phyloP scores from a whole-genome alignment of 1,140 invertebrate species.

The Gerris buenoi region DNA sequence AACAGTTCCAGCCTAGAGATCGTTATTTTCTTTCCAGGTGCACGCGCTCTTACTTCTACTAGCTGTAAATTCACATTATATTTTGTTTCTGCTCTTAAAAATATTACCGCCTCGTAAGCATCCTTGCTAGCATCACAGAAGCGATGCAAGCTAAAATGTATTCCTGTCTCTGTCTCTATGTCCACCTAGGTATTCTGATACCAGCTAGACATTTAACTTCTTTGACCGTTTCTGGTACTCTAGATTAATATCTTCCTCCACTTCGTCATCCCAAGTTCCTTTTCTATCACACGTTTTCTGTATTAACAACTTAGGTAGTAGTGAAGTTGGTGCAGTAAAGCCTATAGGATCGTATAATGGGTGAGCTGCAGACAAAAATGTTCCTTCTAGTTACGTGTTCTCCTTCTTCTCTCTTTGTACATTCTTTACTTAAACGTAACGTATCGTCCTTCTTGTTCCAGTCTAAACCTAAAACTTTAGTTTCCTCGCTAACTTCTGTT shows the following conservation, averaged over 20 bases:
- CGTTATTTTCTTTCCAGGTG: slow-evolving; percentile 22
- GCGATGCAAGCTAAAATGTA: slow-evolving; percentile 20
- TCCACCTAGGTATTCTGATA: neutral
- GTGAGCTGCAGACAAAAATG: too few species aligned
- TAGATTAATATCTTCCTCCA: neutral
- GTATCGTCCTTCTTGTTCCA: too few species aligned
- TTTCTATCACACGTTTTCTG: too few species aligned
- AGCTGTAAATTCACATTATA: slow-evolving; percentile 7
- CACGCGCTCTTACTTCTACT: slow-evolving; percentile 18
- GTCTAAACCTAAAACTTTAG: too few species aligned
- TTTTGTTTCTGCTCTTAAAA: slow-evolving; percentile 13
- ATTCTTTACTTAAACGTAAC: too few species aligned
- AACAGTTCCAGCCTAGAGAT: slow-evolving; percentile 29
- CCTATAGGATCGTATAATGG: too few species aligned
- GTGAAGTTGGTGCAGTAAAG: too few species aligned
- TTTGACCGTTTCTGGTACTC: neutral
- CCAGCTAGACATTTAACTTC: neutral
- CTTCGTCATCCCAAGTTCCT: neutral
- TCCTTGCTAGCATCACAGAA: slow-evolving; percentile 26
- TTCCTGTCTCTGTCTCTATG: neutral
- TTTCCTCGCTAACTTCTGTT: neutral
- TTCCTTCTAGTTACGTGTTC: too few species aligned
- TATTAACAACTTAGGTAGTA: too few species aligned
- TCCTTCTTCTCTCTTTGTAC: too few species aligned
- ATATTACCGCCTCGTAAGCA: slow-evolving; percentile 23